Conservation (phyloP, 2,797 vertebrate genomes). For the Potorous gilbertii region DNA sequence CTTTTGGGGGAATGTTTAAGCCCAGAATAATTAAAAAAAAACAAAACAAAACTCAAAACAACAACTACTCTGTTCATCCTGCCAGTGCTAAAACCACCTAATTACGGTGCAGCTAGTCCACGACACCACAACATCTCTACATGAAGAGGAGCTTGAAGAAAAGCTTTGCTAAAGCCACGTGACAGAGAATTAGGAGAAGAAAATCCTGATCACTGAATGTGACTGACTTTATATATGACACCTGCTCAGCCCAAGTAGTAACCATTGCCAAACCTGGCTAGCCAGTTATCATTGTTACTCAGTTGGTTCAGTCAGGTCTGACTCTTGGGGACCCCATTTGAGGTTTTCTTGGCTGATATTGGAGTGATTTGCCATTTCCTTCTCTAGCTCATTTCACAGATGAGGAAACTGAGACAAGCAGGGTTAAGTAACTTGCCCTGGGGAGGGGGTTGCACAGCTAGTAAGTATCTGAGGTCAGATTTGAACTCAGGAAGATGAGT, state of each 20-base stretch:
- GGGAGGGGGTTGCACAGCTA: background rate
- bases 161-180: background rate
- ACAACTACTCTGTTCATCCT: background rate
- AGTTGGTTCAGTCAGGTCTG: background rate
- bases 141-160: background rate
- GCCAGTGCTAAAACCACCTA: background rate
- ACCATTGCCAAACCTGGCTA: background rate
- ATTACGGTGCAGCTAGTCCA: background rate
- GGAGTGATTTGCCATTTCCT: background rate
- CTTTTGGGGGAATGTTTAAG: background rate
- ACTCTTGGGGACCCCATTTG: background rate
- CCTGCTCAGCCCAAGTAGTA: background rate
- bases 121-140: background rate
- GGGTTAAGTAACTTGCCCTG: background rate
- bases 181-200: background rate
- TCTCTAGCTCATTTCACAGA: background rate
- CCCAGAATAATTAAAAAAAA: background rate
- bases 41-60: background rate
- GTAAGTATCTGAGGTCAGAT: background rate
- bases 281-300: background rate
- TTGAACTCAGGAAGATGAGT: background rate
- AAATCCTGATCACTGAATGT: background rate
- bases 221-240: background rate
- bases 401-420: background rate
- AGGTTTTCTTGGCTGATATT: background rate